Evolutionary conservation across 37 sponge, comb jelly and placozoan species (phyloP).

Genomic region (Bolinopsis microptera): DNA sequence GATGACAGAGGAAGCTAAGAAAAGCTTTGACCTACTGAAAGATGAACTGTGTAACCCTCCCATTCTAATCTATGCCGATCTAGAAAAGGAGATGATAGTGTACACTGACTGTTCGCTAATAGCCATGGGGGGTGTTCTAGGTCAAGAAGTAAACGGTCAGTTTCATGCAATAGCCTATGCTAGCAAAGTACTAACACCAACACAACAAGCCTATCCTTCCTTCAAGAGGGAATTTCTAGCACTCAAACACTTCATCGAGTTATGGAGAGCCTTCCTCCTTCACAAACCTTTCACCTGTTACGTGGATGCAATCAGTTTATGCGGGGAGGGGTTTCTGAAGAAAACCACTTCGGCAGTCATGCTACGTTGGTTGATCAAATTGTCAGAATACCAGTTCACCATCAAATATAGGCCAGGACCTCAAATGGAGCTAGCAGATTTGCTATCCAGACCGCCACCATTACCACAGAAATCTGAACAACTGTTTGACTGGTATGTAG

Average conservation of each 20-base stretch:
- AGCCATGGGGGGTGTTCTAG: background rate
- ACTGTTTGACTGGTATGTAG: background rate
- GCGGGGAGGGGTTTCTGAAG: background rate
- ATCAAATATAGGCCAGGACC: background rate
- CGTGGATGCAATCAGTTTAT: background rate
- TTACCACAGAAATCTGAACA: background rate
- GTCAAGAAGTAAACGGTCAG: background rate
- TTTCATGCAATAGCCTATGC: background rate
- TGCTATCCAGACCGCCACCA: background rate
- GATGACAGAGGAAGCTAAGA: background rate
- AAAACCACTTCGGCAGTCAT: slow-evolving; percentile 27
- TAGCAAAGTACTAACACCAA: background rate
- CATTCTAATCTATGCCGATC: background rate
- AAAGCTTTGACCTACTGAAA: background rate
- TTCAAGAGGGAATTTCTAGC: slow-evolving; percentile 31
- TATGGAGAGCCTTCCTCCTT: background rate
- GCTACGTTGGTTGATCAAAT: background rate
- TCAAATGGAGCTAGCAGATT: background rate
- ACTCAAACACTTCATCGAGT: background rate
- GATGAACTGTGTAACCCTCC: background rate
- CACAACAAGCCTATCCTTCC: background rate
- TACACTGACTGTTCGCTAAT: background rate
- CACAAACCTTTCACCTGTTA: background rate
- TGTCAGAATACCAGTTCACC: background rate
- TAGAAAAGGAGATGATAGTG: background rate